phyloP scores from a whole-genome alignment of 2,113 vertebrate species.

The Rattus rattus region DNA sequence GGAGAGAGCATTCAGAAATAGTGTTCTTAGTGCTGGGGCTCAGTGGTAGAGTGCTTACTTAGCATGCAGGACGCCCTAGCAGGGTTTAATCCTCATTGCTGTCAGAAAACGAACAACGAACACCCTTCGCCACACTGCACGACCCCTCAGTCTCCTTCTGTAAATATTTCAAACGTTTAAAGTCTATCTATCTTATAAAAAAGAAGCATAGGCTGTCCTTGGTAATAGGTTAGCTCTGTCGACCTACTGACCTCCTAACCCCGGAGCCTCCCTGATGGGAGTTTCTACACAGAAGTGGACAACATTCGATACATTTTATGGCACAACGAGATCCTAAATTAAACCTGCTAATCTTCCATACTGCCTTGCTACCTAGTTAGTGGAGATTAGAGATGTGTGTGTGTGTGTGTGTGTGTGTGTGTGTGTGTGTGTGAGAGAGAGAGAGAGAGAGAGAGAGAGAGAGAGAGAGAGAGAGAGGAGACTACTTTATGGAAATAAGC shows the following conservation, averaged over 20 bases:
- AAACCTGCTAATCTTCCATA: neutral
- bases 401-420: too few species aligned
- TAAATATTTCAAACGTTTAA: conserved; percentile 91
- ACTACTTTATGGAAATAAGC: neutral
- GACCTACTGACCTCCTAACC: neutral
- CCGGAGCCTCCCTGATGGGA: neutral
- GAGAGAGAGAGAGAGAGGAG: neutral
- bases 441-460: neutral
- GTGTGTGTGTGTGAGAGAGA: neutral
- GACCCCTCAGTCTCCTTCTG: conserved; percentile 85
- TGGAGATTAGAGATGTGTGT: neutral
- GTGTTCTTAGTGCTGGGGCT: conserved; percentile 80
- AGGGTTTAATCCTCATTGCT: neutral
- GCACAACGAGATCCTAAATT: neutral
- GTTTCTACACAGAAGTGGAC: neutral
- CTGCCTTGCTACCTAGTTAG: neutral
- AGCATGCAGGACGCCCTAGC: neutral
- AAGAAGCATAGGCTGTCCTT: neutral
- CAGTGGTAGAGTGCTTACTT: too few species aligned
- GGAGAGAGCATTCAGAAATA: conserved; percentile 85
- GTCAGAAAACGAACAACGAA: neutral
- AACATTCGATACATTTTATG: neutral
- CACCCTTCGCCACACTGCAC: conserved; percentile 71
- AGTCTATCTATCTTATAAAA: conserved; percentile 87
- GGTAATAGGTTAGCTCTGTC: neutral